Conservation (phyloP, 1,140 invertebrate genomes). For the Venturia canescens region DNA sequence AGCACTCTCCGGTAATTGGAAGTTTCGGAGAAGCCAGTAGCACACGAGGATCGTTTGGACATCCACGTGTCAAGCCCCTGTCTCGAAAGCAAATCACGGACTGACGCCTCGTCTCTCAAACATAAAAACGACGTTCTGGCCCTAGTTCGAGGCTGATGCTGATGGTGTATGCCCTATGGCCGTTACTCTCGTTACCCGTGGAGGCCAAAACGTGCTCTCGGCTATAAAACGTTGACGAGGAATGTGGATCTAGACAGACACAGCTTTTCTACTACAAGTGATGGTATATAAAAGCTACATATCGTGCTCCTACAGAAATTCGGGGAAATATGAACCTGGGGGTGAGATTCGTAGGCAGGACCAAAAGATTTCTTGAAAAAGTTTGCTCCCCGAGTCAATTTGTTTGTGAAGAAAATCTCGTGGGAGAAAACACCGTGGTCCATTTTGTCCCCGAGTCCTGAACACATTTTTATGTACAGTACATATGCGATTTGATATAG, state of each 20-base stretch:
- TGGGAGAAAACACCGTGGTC: not conserved
- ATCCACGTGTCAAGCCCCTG: not conserved
- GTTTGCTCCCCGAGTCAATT: not conserved
- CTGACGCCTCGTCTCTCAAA: slow-evolving; percentile 23
- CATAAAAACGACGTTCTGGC: slow-evolving; percentile 36
- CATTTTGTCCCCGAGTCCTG: not conserved
- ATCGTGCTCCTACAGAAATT: no score
- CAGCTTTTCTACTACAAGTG: no score
- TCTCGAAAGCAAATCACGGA: slow-evolving; percentile 7
- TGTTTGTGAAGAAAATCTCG: not conserved
- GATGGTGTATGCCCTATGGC: slow-evolving; percentile 15
- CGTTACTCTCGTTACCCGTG: slow-evolving; percentile 35
- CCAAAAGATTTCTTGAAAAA: no score
- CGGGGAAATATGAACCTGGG: no score
- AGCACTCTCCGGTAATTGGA: no score
- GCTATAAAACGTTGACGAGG: slow-evolving; percentile 34
- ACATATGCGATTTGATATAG: slow-evolving; percentile 21
- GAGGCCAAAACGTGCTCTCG: slow-evolving; percentile 14
- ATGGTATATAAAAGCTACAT: no score
- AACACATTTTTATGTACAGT: not conserved
- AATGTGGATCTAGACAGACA: not conserved
- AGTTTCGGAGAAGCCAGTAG: not conserved
- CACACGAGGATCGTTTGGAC: not conserved
- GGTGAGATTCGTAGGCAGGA: no score
- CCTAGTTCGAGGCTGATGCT: not conserved